phyloP scores from a whole-genome alignment of 2,797 vertebrate genomes.

The Cuniculus paca region DNA sequence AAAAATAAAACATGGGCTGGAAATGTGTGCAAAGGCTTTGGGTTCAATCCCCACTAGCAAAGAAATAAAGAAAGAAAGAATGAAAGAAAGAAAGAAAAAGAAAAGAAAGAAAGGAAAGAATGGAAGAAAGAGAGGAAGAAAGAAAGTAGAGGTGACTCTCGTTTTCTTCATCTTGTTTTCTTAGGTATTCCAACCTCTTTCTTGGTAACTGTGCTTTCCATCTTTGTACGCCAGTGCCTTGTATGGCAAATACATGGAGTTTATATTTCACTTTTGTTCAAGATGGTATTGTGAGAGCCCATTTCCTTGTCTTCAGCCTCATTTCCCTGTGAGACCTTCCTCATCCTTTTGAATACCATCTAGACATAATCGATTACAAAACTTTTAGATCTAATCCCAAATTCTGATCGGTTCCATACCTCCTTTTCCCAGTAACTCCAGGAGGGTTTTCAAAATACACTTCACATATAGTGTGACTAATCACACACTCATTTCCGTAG shows the following conservation, averaged over 20 bases:
- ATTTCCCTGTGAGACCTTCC: not conserved
- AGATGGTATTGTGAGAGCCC: not conserved
- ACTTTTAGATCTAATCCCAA: not conserved
- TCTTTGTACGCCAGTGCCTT: not conserved
- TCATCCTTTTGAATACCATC: not conserved
- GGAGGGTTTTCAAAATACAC: not conserved
- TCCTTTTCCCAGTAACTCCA: not conserved
- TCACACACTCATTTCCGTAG: not conserved
- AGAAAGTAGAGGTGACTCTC: not conserved
- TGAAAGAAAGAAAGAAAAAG: not conserved
- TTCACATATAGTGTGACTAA: not conserved
- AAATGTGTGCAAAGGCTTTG: not conserved
- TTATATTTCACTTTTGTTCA: not conserved
- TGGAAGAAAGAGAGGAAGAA: not conserved
- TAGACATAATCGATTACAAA: not conserved
- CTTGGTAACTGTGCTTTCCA: not conserved
- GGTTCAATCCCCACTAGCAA: not conserved
- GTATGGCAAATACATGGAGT: fast-evolving
- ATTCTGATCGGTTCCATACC: not conserved
- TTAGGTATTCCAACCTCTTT: not conserved
- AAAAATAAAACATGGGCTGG: not conserved
- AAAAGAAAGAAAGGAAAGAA: not conserved
- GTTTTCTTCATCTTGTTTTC: not conserved
- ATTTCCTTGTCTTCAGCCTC: not conserved
- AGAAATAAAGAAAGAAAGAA: not conserved